These are phyloP conservation scores for Gallinago jamesoni DNA, from an alignment of 2,113 vertebrate genomes.

Conservation along the genomic window DNA sequence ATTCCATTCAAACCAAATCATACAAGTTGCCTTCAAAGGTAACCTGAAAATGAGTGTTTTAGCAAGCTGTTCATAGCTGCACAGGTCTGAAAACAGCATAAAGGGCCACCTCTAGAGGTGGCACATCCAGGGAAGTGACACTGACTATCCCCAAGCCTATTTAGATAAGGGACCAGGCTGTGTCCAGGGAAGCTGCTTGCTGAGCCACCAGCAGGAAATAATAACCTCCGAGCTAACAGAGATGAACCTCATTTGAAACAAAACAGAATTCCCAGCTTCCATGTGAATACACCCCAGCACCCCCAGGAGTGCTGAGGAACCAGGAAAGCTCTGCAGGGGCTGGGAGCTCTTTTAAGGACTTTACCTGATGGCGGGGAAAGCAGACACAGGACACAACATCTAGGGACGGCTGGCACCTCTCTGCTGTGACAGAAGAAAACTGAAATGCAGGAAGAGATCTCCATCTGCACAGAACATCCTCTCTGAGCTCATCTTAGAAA, in stretches of 20 bases:
- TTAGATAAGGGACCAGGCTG: background rate
- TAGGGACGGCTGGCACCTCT: background rate
- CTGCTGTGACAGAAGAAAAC: background rate
- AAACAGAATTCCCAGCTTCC: background rate
- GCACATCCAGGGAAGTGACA: fast-evolving
- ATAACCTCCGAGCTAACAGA: background rate
- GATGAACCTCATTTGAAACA: background rate
- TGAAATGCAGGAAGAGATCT: background rate
- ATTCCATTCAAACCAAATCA: background rate
- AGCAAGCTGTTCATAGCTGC: background rate
- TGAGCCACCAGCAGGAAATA: background rate
- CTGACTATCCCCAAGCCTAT: fast-evolving
- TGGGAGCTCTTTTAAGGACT: background rate
- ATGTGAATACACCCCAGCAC: background rate
- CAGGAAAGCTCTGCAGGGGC: background rate
- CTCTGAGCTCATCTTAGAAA: background rate
- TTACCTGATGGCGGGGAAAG: background rate
- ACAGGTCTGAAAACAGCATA: background rate
- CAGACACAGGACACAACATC: fast-evolving
- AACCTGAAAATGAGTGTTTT: background rate
- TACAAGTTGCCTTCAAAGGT: background rate
- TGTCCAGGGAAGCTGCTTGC: background rate
- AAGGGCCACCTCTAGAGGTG: background rate
- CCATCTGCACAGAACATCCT: background rate
- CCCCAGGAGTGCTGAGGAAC: background rate